Percentiles rank a stretch among this genome's conserved stretches.
These are phyloP conservation scores for Hypolimnas misippus DNA, from an alignment of 2,888 invertebrate species.

Conservation along the genomic window DNA sequence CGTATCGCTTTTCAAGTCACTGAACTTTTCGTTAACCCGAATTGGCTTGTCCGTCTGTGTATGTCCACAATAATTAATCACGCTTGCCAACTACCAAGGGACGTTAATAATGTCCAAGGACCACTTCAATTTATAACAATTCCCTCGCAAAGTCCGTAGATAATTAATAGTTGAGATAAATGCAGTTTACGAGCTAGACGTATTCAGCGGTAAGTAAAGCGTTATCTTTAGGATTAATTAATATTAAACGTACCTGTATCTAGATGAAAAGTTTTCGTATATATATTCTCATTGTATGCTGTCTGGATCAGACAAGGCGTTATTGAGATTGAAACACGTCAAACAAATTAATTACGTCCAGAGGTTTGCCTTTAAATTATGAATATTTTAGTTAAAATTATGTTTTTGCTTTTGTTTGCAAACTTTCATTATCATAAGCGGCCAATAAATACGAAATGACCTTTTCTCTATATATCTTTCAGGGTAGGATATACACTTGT, in stretches of 20 bases:
- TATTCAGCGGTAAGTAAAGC: slow-evolving; percentile 21
- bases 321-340: slow-evolving; percentile 18
- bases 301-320: slow-evolving; percentile 33
- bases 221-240: slow-evolving; percentile 25
- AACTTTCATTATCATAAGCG: background rate
- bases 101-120: slow-evolving; percentile 74
- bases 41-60: slow-evolving; percentile 66
- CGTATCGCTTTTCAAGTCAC: slow-evolving; percentile 56
- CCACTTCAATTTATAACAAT: slow-evolving; percentile 71
- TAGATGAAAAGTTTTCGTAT: slow-evolving; percentile 26
- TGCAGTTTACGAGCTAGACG: slow-evolving; percentile 49
- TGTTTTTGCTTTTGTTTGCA: background rate
- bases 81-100: slow-evolving; percentile 63
- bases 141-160: slow-evolving; percentile 62
- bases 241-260: slow-evolving; percentile 27
- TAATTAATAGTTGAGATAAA: slow-evolving; percentile 66
- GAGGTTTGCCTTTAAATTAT: background rate
- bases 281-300: slow-evolving; percentile 16
- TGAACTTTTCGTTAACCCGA: slow-evolving; percentile 71
- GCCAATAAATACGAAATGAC: no score
- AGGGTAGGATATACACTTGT: no score
- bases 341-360: slow-evolving; percentile 4
- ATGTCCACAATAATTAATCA: slow-evolving; percentile 74
- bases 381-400: background rate
- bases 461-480: no score